Evolutionary conservation across 1,140 invertebrate genomes (phyloP), one percentile per base, ranked within the genome.

Genomic region (Prorops nasuta): DNA sequence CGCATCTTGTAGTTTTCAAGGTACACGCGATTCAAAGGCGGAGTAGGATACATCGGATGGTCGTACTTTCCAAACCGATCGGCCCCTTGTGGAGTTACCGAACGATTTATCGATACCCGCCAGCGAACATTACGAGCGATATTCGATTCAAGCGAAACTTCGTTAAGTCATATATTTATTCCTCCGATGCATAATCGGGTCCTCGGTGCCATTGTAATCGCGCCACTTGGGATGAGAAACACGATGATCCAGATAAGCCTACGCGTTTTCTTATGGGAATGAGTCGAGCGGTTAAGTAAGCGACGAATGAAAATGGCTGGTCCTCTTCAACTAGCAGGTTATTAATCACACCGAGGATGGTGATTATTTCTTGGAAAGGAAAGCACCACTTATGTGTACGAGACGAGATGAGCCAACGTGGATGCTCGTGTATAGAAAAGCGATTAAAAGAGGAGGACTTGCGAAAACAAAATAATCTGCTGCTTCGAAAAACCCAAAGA

Each of bases 121-220:
- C 34, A 32, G 15, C n/a, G 21, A n/a, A 16, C 48, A 20, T 35
- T 15, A 12, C 12, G 31, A 15, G 10, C 16, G 10, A 24, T 15
- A 34, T 16, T 18, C 2, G 16, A 22, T 34, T 15, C 12, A 14
- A 19, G 10, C 16, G 14, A n/a, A 34, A 3, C 19, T 49, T 58
- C 44, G 31, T 58, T 52, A 57, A 35, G 18, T 52, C 19, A 40
- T 54, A n/a, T n/a, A 49, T 54, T 59, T 59, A 49, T 59, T 44
- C 37, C 19, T n/a, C 3, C 3, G 16, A 45, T 40, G 24, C 17
- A 34, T 48, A 58, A 57, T 57, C 44, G 54, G 48, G 51, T 16
- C 35, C 35, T 24, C 47, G 20, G 46, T 19, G 19, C 20, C 18
- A 44, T 52, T 44, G 44, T 45, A 28, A 1, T n/a, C 28, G 36